phyloP scores from a whole-genome alignment of 1,140 invertebrate species.

The Diprion similis region DNA sequence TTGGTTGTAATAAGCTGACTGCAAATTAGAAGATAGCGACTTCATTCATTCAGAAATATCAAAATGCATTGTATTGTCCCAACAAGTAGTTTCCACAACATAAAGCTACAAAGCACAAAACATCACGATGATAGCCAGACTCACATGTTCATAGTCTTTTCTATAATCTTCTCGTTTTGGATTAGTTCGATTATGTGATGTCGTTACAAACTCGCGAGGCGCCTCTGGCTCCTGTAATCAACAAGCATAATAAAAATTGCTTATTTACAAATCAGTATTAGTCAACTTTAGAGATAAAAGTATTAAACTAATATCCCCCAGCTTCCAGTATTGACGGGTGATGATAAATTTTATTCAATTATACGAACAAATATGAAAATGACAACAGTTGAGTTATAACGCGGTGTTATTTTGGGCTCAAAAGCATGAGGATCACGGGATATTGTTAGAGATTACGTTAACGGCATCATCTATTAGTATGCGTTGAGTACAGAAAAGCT shows the following conservation, averaged over 20 bases:
- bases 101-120: background rate
- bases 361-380: conserved; percentile 20
- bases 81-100: too few relatives aligned
- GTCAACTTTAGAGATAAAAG: background rate
- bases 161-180: conserved; percentile 8
- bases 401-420: conserved; percentile 30
- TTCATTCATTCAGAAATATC: background rate
- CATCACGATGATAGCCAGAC: background rate
- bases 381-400: conserved; percentile 13
- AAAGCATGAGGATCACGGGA: conserved; percentile 19
- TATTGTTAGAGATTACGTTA: conserved; percentile 44
- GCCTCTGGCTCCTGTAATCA: conserved; percentile 13
- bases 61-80: conserved; percentile 2
- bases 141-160: conserved; percentile 17
- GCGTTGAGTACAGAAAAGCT: conserved; percentile 20
- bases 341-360: conserved; percentile 14
- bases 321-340: conserved; percentile 5
- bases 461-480: conserved; percentile 13
- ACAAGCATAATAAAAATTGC: conserved; percentile 21
- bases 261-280: conserved; percentile 6
- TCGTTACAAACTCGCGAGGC: conserved; percentile 12
- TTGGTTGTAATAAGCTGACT: conserved; percentile 21
- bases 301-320: background rate
- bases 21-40: conserved; percentile 8
- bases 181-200: background rate